Conservation (phyloP, 1,140 invertebrate genomes). For the Papilio helenus region DNA sequence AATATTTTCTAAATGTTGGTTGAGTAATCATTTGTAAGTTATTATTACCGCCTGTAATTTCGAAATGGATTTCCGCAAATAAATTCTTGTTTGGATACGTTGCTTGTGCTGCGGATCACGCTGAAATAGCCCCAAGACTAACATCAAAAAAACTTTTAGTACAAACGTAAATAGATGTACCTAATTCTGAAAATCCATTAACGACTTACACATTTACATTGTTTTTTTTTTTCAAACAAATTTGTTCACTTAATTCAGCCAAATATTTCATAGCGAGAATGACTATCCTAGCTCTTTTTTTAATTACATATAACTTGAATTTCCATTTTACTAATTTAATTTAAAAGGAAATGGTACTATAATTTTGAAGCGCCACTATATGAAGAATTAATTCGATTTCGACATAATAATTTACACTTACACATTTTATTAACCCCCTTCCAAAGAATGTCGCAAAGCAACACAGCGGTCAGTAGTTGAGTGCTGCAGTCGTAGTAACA, state of each 20-base stretch:
- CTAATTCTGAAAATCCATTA: not conserved
- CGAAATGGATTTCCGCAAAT: slow-evolving; percentile 16
- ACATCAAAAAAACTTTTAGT: not conserved
- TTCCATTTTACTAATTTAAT: no score
- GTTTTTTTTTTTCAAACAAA: not conserved
- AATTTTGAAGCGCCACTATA: not conserved
- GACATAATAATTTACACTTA: slow-evolving; percentile 51
- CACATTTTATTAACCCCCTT: slow-evolving; percentile 67
- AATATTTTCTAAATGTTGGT: slow-evolving; percentile 46
- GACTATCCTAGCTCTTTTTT: no score
- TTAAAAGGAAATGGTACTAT: no score
- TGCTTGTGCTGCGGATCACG: not conserved
- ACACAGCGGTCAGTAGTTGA: slow-evolving; percentile 68
- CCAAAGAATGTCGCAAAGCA: slow-evolving; percentile 67
- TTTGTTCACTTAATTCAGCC: no score
- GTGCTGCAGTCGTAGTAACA: slow-evolving; percentile 72
- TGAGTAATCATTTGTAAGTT: slow-evolving; percentile 32
- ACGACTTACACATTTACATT: not conserved
- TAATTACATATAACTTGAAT: no score
- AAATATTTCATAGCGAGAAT: no score
- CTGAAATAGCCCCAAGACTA: slow-evolving; percentile 31
- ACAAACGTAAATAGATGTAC: slow-evolving; percentile 3
- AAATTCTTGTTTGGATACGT: not conserved
- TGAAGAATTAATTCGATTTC: not conserved
- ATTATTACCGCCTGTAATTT: slow-evolving; percentile 25